phyloP scores from a whole-genome alignment of 2,888 invertebrate species.

The Chaetogeoica ovagalla region DNA sequence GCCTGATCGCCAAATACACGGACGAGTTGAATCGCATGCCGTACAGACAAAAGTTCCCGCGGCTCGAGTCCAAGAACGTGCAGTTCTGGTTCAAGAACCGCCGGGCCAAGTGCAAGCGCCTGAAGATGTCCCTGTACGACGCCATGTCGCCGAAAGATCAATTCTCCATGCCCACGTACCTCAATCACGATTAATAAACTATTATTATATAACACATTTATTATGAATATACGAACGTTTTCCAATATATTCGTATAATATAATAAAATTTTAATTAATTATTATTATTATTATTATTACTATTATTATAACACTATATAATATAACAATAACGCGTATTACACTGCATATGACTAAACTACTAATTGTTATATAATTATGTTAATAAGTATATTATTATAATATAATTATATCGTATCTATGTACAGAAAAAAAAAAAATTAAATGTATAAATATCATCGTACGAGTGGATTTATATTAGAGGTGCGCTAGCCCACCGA shows the following conservation, averaged over 20 bases:
- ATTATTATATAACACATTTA: neutral
- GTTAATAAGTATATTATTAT: too few relatives aligned
- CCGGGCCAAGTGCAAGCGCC: slow-evolving; percentile 94
- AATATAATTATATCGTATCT: neutral
- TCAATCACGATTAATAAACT: slow-evolving; percentile 30
- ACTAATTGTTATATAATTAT: too few relatives aligned
- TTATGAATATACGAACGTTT: neutral
- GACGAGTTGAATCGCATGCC: slow-evolving; percentile 96
- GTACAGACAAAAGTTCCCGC: slow-evolving; percentile 96
- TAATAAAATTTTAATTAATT: too few relatives aligned
- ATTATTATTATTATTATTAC: too few relatives aligned
- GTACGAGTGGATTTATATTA: neutral
- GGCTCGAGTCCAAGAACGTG: slow-evolving; percentile 98
- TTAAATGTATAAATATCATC: too few relatives aligned
- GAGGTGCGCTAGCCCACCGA: neutral
- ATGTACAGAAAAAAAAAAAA: neutral
- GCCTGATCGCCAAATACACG: slow-evolving; percentile 95
- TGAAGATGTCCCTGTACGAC: slow-evolving; percentile 88
- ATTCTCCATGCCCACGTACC: slow-evolving; percentile 48
- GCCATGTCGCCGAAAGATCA: slow-evolving; percentile 57
- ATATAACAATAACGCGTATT: too few relatives aligned
- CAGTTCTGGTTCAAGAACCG: slow-evolving; percentile 99
- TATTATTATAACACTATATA: too few relatives aligned
- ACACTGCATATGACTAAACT: too few relatives aligned
- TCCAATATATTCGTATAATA: too few relatives aligned